Evolutionary conservation across 2,888 invertebrate genomes (phyloP).

Genomic region (Tiliacea citrago): DNA sequence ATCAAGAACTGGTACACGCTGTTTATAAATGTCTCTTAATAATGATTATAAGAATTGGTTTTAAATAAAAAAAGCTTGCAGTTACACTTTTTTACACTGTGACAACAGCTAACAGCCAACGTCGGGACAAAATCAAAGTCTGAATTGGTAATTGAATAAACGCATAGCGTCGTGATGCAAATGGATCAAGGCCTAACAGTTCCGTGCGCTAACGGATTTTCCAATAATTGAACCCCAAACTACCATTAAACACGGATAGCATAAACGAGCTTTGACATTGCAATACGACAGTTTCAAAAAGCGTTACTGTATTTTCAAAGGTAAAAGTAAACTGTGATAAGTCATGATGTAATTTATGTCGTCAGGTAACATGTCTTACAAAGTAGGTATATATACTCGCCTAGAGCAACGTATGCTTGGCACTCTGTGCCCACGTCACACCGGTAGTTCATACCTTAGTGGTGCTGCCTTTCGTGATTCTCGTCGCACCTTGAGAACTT

Average conservation of each 20-base stretch:
- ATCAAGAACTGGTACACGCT: slow-evolving; percentile 57
- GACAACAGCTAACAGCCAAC: slow-evolving; percentile 13
- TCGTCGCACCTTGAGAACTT: slow-evolving; percentile 48
- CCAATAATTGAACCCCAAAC: slow-evolving; percentile 78
- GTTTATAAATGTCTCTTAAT: slow-evolving; percentile 54
- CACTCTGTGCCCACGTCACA: slow-evolving; percentile 26
- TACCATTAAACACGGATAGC: slow-evolving; percentile 57
- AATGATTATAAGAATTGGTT: slow-evolving; percentile 26
- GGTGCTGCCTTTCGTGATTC: slow-evolving; percentile 51
- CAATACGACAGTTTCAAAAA: slow-evolving; percentile 46
- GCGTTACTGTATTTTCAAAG: slow-evolving; percentile 15
- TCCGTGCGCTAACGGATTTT: slow-evolving; percentile 73
- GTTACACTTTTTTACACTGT: slow-evolving; percentile 11
- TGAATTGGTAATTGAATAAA: slow-evolving; percentile 61
- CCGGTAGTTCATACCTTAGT: slow-evolving; percentile 55
- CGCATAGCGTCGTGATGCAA: slow-evolving; percentile 67
- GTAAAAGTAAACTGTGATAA: slow-evolving; percentile 18
- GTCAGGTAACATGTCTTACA: slow-evolving; percentile 35
- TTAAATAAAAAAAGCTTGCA: slow-evolving; percentile 13
- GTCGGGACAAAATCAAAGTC: slow-evolving; percentile 55
- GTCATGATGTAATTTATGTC: slow-evolving; percentile 30
- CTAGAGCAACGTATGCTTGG: slow-evolving; percentile 18
- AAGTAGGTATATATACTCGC: slow-evolving; percentile 18
- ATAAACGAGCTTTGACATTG: slow-evolving; percentile 47
- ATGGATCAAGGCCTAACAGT: slow-evolving; percentile 66